phyloP scores from a whole-genome alignment of 2,113 vertebrate genomes.

The Oncorhynchus kisutch region DNA sequence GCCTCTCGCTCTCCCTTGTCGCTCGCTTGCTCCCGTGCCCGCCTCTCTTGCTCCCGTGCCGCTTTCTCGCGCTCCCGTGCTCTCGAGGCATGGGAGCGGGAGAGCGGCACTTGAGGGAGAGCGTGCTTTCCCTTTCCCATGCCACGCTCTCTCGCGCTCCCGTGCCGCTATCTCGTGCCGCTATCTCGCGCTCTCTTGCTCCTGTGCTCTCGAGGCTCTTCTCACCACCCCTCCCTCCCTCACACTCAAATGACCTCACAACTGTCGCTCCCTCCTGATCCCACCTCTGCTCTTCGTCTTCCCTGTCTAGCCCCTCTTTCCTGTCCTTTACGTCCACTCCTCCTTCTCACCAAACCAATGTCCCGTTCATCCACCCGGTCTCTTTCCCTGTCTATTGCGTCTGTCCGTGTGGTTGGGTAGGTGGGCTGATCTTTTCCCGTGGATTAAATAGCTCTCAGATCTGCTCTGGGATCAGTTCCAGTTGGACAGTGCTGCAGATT shows the following conservation, averaged over 20 bases:
- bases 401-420: background rate
- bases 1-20: too few species aligned
- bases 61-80: too few species aligned
- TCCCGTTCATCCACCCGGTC: background rate
- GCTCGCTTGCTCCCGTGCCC: too few species aligned
- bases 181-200: too few species aligned
- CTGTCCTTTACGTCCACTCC: conserved; percentile 8
- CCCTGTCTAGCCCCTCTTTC: background rate
- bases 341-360: background rate
- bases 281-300: conserved; percentile 6
- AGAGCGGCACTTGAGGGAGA: too few species aligned
- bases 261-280: conserved; percentile 17
- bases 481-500: conserved; percentile 60
- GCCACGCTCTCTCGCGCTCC: too few species aligned
- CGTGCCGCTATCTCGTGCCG: too few species aligned
- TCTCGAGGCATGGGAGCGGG: too few species aligned
- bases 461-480: conserved; percentile 67
- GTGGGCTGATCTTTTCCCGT: background rate
- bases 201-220: background rate
- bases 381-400: background rate
- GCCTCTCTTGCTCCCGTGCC: too few species aligned
- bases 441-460: conserved; percentile 34
- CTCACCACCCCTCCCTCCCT: conserved; percentile 7
- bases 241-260: conserved; percentile 43
- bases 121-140: too few species aligned